Evolutionary conservation across 2,797 vertebrate species (phyloP).

Genomic region (Rhinogobio ventralis): DNA sequence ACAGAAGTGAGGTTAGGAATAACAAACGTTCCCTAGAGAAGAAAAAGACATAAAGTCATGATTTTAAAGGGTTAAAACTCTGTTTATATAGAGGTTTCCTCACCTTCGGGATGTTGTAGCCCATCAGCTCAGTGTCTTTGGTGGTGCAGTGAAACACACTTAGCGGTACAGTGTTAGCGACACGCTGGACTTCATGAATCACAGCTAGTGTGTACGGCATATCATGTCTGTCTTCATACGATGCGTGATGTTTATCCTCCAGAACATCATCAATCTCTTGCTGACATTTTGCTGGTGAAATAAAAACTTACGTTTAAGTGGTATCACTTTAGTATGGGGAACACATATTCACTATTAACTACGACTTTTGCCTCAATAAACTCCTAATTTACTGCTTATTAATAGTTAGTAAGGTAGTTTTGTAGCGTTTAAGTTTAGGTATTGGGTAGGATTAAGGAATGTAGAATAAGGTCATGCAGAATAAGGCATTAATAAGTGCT

Average conservation of each 20-base stretch:
- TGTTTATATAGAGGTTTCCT: background rate
- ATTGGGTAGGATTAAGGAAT: no score
- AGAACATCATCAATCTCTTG: slow-evolving; percentile 74
- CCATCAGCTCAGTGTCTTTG: slow-evolving; percentile 77
- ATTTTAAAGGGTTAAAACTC: background rate
- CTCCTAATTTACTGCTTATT: no score
- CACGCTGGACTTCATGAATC: slow-evolving; percentile 77
- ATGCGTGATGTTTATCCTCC: slow-evolving; percentile 58
- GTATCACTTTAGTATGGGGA: no score
- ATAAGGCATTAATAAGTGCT: no score
- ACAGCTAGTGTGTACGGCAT: slow-evolving; percentile 78
- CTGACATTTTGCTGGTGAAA: slow-evolving; percentile 69
- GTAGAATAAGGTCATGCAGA: no score
- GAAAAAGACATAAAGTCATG: background rate
- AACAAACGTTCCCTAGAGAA: slow-evolving; percentile 58
- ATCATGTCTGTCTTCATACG: slow-evolving; percentile 69
- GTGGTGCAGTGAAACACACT: slow-evolving; percentile 76
- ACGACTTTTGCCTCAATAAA: no score
- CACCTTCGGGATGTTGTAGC: slow-evolving; percentile 80
- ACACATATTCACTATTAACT: no score
- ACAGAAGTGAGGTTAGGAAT: slow-evolving; percentile 26
- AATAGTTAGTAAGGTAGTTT: no score
- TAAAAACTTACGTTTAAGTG: background rate
- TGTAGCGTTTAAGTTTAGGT: no score
- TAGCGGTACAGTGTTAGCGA: slow-evolving; percentile 71